Conservation (phyloP, 1,140 invertebrate species). For the Pseudachorutes palmiensis region DNA sequence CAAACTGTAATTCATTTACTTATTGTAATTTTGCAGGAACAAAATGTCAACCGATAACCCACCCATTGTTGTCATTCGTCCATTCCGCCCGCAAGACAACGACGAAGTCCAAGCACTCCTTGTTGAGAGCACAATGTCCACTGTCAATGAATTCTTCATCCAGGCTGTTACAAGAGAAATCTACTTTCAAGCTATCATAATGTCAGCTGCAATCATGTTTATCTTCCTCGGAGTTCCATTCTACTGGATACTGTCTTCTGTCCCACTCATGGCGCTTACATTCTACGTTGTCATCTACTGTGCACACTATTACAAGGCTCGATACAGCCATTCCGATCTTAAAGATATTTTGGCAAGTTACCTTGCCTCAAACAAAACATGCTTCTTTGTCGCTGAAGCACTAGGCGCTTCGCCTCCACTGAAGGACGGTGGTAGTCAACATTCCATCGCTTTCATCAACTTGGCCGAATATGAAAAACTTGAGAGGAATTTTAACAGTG, state of each 20-base stretch:
- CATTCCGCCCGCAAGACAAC: conserved; percentile 46
- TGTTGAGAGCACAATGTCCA: conserved; percentile 45
- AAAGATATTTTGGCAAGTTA: conserved; percentile 45
- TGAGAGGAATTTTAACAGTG: conserved; percentile 15
- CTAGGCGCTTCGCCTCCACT: conserved; percentile 42
- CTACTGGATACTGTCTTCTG: conserved; percentile 44
- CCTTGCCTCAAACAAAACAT: conserved; percentile 45
- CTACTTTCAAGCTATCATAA: conserved; percentile 47
- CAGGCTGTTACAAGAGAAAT: conserved; percentile 46
- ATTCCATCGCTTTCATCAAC: conserved; percentile 40
- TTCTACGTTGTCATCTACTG: conserved; percentile 46
- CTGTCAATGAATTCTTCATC: conserved; percentile 45
- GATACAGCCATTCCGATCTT: conserved; percentile 45
- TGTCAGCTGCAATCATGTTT: conserved; percentile 46
- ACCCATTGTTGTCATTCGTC: conserved; percentile 44
- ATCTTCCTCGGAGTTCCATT: conserved; percentile 46
- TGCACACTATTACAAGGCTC: conserved; percentile 44
- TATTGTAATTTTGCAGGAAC: no score
- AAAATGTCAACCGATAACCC: no score
- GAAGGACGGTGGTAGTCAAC: conserved; percentile 40
- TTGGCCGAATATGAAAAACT: conserved; percentile 28
- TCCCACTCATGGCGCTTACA: conserved; percentile 45
- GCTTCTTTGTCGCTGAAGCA: conserved; percentile 49
- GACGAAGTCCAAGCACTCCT: conserved; percentile 43
- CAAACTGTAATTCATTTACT: no score